Conservation (phyloP, 2,888 invertebrate genomes). For the Lasioglossum figueresi region DNA sequence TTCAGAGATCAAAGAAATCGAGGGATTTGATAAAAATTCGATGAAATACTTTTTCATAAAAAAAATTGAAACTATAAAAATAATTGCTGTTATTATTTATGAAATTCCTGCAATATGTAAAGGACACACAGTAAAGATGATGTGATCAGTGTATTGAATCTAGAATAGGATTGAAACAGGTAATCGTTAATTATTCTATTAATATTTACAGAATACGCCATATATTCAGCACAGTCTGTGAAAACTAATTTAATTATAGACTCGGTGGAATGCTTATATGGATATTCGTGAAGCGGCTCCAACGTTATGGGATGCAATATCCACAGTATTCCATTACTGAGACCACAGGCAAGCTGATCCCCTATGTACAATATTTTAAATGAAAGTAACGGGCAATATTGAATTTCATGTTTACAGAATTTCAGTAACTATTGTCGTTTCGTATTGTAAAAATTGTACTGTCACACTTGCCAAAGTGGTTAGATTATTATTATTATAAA, state of each 20-base stretch:
- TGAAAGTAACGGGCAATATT: background rate
- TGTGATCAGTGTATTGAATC: background rate
- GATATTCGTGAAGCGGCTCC: slow-evolving; percentile 83
- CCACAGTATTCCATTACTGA: slow-evolving; percentile 86
- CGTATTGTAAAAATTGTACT: background rate
- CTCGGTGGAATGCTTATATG: slow-evolving; percentile 84
- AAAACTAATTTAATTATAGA: slow-evolving; percentile 85
- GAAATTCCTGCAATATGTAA: background rate
- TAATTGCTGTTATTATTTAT: background rate
- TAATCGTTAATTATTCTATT: background rate
- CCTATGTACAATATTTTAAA: slow-evolving; percentile 52
- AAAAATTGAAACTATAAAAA: background rate
- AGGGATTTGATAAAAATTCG: background rate
- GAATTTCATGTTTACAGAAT: background rate
- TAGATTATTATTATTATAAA: background rate
- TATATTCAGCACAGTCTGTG: slow-evolving; percentile 85
- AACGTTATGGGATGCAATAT: slow-evolving; percentile 87
- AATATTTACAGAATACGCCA: slow-evolving; percentile 86
- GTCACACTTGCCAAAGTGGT: background rate
- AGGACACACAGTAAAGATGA: background rate
- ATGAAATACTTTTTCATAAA: background rate
- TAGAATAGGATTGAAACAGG: background rate
- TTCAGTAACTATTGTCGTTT: background rate
- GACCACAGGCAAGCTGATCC: slow-evolving; percentile 85
- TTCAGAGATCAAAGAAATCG: background rate